Evolutionary conservation across 92 coral and sea anemone genomes (phyloP), one percentile per base, ranked within the genome.

Genomic region (Montipora capitata): DNA sequence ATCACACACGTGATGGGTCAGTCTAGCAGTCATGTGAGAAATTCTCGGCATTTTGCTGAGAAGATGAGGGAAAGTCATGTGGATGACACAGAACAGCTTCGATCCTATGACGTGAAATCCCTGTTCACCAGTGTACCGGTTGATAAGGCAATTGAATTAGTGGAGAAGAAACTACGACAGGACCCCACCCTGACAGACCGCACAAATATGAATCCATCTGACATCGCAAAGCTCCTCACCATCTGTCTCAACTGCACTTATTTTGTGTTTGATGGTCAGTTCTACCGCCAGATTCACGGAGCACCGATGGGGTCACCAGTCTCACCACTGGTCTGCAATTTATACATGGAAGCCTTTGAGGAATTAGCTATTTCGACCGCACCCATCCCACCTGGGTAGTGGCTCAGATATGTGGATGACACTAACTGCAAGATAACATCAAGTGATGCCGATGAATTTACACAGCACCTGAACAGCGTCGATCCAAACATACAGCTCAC

Each of bases 41-140:
- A n/a, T n/a, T n/a, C n/a, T n/a, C n/a, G n/a, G n/a, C n/a, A n/a
- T n/a, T n/a, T n/a, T n/a, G n/a, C n/a, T n/a, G n/a, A n/a, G 57
- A 75, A 43, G 40, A 17, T 61, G 14, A 14, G 58, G 4, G 6
- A 7, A 2, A 42, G 74, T 5, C 59, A 64, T 49, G 44, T 58
- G 16, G 38, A 49, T 7, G 35, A 27, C 35, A 27, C 35, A 27
- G 69, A 82, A n/a, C 15, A 70, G 20, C 68, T 83, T 2, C 38
- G 58, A 15, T 72, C 79, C 4, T 83, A 56, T 40, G 88, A 84
- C 39, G 81, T 74, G 8, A 7, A 38, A 7, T 52, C 80, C 20
- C 59, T 84, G 38, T 84, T 84, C 35, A 84, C 81, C 13, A 73
- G 39, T 59, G 71, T 84, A 3, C 73, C 88, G 1, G 68, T 57